phyloP scores from a whole-genome alignment of 2,113 vertebrate genomes.

The Pipa parva region DNA sequence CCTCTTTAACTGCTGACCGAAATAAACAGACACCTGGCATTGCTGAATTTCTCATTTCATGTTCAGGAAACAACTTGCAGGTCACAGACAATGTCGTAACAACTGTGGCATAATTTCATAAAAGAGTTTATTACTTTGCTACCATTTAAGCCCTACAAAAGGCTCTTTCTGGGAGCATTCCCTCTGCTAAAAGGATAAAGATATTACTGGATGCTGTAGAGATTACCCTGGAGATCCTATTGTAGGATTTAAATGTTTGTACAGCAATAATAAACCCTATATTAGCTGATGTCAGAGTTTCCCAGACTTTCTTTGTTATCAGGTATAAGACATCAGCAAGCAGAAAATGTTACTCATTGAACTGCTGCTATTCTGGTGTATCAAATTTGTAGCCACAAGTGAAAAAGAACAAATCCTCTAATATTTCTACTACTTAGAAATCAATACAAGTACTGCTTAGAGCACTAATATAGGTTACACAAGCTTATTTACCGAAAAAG shows the following conservation, averaged over 20 bases:
- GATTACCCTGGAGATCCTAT: slow-evolving; percentile 36
- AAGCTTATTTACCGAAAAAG: background rate
- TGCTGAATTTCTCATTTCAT: slow-evolving; percentile 3
- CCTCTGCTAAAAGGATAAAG: slow-evolving; percentile 25
- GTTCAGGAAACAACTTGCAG: slow-evolving; percentile 13
- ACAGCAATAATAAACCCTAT: slow-evolving; percentile 34
- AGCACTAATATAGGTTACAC: background rate
- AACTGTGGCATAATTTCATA: slow-evolving; percentile 36
- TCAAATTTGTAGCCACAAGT: background rate
- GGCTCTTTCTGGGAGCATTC: slow-evolving; percentile 26
- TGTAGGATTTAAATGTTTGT: slow-evolving; percentile 31
- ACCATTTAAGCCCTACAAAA: slow-evolving; percentile 26
- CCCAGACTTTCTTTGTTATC: slow-evolving; percentile 21
- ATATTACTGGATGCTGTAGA: slow-evolving; percentile 29
- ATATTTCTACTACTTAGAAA: slow-evolving; percentile 1
- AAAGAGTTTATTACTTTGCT: slow-evolving; percentile 22
- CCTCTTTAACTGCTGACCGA: too few relatives aligned
- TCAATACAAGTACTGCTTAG: background rate
- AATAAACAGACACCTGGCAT: too few relatives aligned
- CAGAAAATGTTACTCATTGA: slow-evolving; percentile 12
- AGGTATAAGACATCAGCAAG: slow-evolving; percentile 5
- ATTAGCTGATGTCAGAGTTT: slow-evolving; percentile 35
- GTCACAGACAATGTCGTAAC: background rate
- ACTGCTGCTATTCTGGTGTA: background rate
- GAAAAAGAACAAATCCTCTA: slow-evolving; percentile 10